Evolutionary conservation across 1,140 invertebrate species (phyloP), one percentile per base, ranked within the genome.

Genomic region (Trinorchestia longiramus): DNA sequence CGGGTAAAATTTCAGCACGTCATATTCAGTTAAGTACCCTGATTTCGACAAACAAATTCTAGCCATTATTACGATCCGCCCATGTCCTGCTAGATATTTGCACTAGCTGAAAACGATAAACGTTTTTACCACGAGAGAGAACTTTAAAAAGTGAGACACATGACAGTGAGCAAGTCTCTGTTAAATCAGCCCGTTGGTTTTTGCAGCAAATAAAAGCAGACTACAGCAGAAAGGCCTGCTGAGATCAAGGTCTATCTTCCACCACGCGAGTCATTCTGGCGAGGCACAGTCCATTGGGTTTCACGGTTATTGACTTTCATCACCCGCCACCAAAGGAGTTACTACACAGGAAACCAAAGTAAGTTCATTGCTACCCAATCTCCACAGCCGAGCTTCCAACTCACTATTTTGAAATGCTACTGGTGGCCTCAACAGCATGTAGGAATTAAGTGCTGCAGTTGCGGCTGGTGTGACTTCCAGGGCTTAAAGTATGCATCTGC

Each of bases 251-350:
- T 77, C 62, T 77, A 36, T 77, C 62, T 77, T 23, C 3, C 62
- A 36, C 11, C 62, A 28, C 28, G 62, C 15, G 62, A 77, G 62
- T 43, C 88, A 91, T 91, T 91, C 88, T 91, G 15, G 41, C 41
- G 41, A 4, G 28, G 41, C 88, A 43, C 88, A 91, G 88, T 15
- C 43, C 88, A 91, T 91, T 91, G 88, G 88, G 88, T 28, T 91
- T 91, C 88, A 91, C 43, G 88, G 88, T 91, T 91, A 91, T 91
- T 91, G 88, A 91, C 88, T 91, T 91, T 43, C 88, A 91, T 91
- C 88, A 91, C 88, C 41, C 62, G 62, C 62, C 62, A 36, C 62
- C 62, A 77, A 28, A 77, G 62, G 62, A 77, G 62, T 77, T 77
- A 77, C 62, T 36, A 28, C 36, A 77, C 62, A 77, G 62, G 62